Evolutionary conservation across 2,888 invertebrate species (phyloP), one percentile per base, ranked within the genome.

Genomic region (Eustalomyia histrio): DNA sequence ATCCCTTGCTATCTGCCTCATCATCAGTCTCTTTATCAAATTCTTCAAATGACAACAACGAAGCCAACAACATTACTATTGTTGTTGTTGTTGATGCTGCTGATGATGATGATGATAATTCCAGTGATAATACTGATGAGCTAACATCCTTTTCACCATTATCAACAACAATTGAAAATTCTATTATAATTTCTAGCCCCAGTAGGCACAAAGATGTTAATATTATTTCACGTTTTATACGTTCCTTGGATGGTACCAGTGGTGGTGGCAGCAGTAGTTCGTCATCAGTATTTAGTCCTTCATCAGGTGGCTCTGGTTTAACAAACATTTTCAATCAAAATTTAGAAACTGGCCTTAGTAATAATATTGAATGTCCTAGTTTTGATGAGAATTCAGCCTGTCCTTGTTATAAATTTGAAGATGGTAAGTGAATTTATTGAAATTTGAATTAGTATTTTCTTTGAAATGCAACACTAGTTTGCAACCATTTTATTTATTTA

Each of bases 341-440:
- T 50, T 29, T 71, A n/a, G 80, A 76, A 67, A 80, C 64, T 67
- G 78, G 73, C 74, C 24, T 83, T 81, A 57, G 71, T 52, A 85
- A 84, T 29, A 85, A 86, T 76, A 89, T 90, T 67, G 89, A 94
- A 88, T 96, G 96, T 89, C 95, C 95, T 80, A 94, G 94, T 87
- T 92, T 94, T 87, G 93, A 94, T 87, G 94, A 94, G 86, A 95
- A 94, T 90, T 95, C 95, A 53, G 94, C 95, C 85, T 97, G 97
- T 90, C 96, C 97, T 7, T 97, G 97, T 91, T 97, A 97, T 92
- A 96, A 96, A 90, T 96, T 97, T 91, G 97, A 97, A 91, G 96
- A 97, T 92, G 97, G 93, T 93, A 90, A 88, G 92, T 88, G n/a
- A 47, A 47, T 47, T n/a, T n/a, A 47, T 57, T 29, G 57, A 57